These are phyloP conservation scores for Drosophila diplacantha DNA, from an alignment of 2,888 invertebrate species.

Conservation along the genomic window DNA sequence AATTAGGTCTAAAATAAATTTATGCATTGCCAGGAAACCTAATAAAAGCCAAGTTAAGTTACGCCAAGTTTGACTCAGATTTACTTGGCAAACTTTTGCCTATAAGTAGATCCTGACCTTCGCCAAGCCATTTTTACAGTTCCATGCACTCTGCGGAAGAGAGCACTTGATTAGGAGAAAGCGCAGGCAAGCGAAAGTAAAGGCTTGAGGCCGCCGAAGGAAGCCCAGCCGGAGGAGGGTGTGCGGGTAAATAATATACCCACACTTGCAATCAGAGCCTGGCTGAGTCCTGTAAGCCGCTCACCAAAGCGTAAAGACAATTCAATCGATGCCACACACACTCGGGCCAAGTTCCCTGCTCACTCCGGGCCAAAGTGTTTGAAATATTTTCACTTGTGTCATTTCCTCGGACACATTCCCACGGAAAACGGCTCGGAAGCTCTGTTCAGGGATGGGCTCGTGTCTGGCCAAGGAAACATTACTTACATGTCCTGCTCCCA, in stretches of 20 bases:
- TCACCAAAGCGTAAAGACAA: constrained; percentile 56
- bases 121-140: constrained; percentile 7
- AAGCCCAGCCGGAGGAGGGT: background rate
- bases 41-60: background rate
- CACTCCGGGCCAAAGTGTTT: constrained; percentile 42
- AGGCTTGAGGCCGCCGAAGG: constrained; percentile 18
- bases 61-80: background rate
- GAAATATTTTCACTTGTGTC: constrained; percentile 70
- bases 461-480: constrained; percentile 38
- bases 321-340: constrained; percentile 56
- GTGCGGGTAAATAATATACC: constrained; percentile 21
- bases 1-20: background rate
- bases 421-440: constrained; percentile 46
- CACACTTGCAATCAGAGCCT: constrained; percentile 37
- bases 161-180: constrained; percentile 41
- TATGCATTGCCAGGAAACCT: background rate
- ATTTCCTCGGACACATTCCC: constrained; percentile 64
- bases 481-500: constrained; percentile 24
- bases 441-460: constrained; percentile 36
- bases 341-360: constrained; percentile 13
- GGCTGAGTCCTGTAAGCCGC: constrained; percentile 51
- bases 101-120: constrained; percentile 11
- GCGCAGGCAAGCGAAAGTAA: constrained; percentile 47
- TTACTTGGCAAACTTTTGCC: background rate
- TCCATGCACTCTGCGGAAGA: constrained; percentile 20